A percentile compares a stretch with the other conserved stretches of the same genome.
phyloP scores from a whole-genome alignment of 1,140 invertebrate genomes.

The Trachymyrmex cornetzi region DNA sequence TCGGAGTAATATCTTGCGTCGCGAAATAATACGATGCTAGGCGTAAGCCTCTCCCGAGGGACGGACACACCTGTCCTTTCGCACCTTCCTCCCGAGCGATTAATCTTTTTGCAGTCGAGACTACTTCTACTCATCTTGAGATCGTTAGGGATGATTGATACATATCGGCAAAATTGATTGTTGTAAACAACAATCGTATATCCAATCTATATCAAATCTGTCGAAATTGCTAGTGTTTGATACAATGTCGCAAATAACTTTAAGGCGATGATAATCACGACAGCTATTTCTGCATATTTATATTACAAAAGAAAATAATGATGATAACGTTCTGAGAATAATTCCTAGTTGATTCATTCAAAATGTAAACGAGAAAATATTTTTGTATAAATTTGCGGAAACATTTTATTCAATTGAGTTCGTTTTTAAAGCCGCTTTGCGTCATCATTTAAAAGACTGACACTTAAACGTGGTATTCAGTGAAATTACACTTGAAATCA shows the following conservation, averaged over 20 bases:
- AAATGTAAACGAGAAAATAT: neutral
- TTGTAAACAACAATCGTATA: neutral
- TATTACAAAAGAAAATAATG: neutral
- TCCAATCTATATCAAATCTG: conserved; percentile 18
- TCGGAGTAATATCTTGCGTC: conserved; percentile 76
- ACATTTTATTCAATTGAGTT: conserved; percentile 23
- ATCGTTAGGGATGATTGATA: conserved; percentile 63
- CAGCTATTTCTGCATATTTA: neutral
- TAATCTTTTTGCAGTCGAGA: conserved; percentile 60
- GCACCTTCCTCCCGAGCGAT: conserved; percentile 48
- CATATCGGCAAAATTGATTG: conserved; percentile 52
- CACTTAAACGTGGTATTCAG: neutral
- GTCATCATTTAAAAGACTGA: conserved; percentile 49
- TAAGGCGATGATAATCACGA: neutral
- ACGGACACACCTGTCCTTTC: conserved; percentile 59
- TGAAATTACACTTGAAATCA: neutral
- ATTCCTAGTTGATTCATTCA: neutral
- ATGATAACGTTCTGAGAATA: neutral
- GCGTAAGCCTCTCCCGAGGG: conserved; percentile 28
- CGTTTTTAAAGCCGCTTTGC: conserved; percentile 35
- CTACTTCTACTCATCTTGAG: conserved; percentile 35
- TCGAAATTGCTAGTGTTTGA: neutral
- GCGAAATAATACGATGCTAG: conserved; percentile 73
- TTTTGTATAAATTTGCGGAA: conserved; percentile 4
- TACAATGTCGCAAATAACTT: neutral